Conservation (phyloP, 1,140 invertebrate genomes). For the Lethocerus indicus region DNA sequence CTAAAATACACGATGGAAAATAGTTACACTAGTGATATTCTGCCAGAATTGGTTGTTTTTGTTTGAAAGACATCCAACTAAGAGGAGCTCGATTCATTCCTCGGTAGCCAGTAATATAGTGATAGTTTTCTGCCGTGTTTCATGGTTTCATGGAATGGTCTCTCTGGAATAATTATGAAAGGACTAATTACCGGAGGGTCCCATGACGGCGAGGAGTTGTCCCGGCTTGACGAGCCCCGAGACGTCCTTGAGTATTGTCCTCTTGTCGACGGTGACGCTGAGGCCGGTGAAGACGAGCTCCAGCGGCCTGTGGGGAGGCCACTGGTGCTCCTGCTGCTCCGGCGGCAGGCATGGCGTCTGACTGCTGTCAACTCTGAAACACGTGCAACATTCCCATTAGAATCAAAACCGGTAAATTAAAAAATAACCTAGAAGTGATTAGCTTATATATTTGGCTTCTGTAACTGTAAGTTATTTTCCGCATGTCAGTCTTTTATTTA, state of each 20-base stretch:
- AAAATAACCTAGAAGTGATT: too few relatives aligned
- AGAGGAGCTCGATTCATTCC: too few relatives aligned
- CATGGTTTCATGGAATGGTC: too few relatives aligned
- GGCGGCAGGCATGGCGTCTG: conserved; percentile 17
- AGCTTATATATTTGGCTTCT: too few relatives aligned
- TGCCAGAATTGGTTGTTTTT: background rate
- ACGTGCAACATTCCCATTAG: conserved; percentile 13
- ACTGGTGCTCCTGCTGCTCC: conserved; percentile 16
- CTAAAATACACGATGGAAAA: too few relatives aligned
- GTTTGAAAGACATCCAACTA: too few relatives aligned
- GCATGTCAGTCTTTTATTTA: too few relatives aligned
- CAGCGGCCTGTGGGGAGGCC: conserved; percentile 35
- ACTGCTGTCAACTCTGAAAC: conserved; percentile 25
- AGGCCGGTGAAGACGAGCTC: conserved; percentile 52
- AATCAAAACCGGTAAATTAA: too few relatives aligned
- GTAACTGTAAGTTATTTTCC: too few relatives aligned
- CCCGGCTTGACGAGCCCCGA: conserved; percentile 58
- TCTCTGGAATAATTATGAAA: background rate
- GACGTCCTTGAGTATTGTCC: conserved; percentile 50
- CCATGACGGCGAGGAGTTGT: conserved; percentile 67
- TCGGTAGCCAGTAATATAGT: too few relatives aligned
- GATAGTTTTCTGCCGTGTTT: too few relatives aligned
- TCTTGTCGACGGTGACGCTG: conserved; percentile 32
- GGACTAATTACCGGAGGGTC: conserved; percentile 45
- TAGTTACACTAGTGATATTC: too few relatives aligned